Base-by-base conservation (phyloP, 2,888 invertebrate genomes). In the Aproaerema taeniolella region DNA sequence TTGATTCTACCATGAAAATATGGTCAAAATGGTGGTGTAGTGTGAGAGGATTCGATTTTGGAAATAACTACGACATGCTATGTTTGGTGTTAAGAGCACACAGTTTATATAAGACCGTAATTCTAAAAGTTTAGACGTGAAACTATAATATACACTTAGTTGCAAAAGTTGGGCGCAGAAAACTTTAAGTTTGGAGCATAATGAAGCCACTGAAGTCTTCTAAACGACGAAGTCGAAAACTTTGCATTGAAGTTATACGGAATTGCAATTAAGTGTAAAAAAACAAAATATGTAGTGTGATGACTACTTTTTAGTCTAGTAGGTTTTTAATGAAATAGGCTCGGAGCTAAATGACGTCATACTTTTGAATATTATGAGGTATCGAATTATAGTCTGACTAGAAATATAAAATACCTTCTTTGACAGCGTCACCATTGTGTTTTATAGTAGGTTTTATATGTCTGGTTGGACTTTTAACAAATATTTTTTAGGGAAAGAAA, bases 121-220 rank as follows among this genome's bases (percentile, higher is more conserved):
- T 20, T 6, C 20, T 20, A 20, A 20, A 8, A 20, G 20, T 20
- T 20, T 20, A 20, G n/a, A n/a, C 38, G 36, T 48, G 47, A 43
- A 43, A 46, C 43, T 49, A 46, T 46, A 43, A 48, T 47, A 46
- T 35, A 52, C 51, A 62, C 56, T 59, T 53, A 52, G 43, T 66
- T 63, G 59, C 67, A 14, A 12, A 26, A 36, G 28, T 20, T 34
- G 30, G 49, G 49, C n/a, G n/a, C n/a, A n/a, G 20, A 8, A 20
- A 20, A 20, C 20, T 20, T 4, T 20, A 20, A 4, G 5, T 4
- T 20, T 20, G 8, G 4, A 20, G 20, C 8, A 4, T 20, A 20
- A 20, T 6, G 5, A 20, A 20, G n/a, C n/a, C n/a, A 20, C 20
- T 20, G 20, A 20, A 20, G 8, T 20, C 20, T n/a, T n/a, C n/a